Conservation (phyloP, 2,797 vertebrate genomes). For the Halcyon leucocephala region DNA sequence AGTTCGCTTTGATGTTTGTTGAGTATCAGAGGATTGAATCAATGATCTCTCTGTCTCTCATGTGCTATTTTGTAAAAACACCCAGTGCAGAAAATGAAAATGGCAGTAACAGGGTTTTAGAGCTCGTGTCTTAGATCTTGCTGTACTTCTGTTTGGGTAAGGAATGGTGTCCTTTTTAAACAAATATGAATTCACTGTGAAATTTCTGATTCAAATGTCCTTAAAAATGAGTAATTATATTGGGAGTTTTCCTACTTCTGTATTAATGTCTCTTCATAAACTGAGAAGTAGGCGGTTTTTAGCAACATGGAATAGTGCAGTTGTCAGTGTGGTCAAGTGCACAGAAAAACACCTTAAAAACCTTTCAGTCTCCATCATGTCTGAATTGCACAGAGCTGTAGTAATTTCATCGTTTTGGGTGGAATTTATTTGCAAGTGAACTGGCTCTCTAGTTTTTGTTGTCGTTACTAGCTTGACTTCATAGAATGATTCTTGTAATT, state of each 20-base stretch:
- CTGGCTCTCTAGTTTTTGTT: background rate
- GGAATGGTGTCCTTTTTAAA: background rate
- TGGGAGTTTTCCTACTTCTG: background rate
- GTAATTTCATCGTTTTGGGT: background rate
- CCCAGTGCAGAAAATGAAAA: background rate
- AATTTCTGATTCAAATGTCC: background rate
- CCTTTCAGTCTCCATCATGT: background rate
- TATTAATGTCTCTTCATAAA: background rate
- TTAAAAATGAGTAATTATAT: background rate
- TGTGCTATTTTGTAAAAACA: background rate
- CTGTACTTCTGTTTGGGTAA: background rate
- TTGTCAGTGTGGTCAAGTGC: background rate
- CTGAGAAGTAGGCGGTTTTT: background rate
- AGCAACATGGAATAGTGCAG: background rate
- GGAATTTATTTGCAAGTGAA: background rate
- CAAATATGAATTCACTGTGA: background rate
- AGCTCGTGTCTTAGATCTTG: conserved; percentile 5
- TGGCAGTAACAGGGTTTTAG: background rate
- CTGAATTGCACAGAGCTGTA: background rate
- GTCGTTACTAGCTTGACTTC: background rate
- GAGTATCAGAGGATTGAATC: conserved; percentile 82
- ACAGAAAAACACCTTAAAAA: background rate
- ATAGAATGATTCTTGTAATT: background rate
- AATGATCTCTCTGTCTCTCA: conserved; percentile 82
- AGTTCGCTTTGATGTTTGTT: conserved; percentile 80